Evolutionary conservation across 2,797 vertebrate genomes (phyloP).

Genomic region (Onychomys torridus): DNA sequence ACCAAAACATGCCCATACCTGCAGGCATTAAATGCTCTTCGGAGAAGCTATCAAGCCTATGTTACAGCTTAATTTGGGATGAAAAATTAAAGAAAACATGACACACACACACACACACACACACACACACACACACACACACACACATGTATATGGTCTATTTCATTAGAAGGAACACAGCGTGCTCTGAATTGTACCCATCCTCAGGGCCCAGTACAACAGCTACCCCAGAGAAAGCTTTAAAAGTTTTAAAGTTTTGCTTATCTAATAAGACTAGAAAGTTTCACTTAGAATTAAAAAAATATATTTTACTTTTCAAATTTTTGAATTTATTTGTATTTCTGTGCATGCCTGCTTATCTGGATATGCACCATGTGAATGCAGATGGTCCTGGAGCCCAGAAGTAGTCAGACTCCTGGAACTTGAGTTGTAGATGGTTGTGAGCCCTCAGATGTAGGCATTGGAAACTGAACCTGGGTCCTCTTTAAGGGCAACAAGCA

Average conservation of each 20-base stretch:
- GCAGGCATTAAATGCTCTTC: neutral
- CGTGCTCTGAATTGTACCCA: rapidly evolving
- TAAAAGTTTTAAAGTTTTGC: neutral
- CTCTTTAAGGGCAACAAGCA: neutral
- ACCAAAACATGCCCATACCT: neutral
- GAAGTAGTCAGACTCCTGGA: neutral
- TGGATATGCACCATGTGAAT: neutral
- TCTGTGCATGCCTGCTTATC: neutral
- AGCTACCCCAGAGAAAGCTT: neutral
- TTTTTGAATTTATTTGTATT: neutral
- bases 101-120: neutral
- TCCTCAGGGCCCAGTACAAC: rapidly evolving
- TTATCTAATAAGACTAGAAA: constrained; percentile 6
- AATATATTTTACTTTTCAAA: neutral
- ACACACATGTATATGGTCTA: neutral
- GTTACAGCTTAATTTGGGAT: neutral
- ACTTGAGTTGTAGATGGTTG: neutral
- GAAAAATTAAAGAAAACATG: neutral
- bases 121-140: neutral
- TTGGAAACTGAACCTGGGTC: neutral
- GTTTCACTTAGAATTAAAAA: neutral
- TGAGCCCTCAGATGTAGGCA: neutral
- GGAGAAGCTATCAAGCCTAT: neutral
- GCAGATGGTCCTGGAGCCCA: neutral
- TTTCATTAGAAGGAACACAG: neutral